These are phyloP conservation scores for Hetaerina titia DNA, from an alignment of 2,888 invertebrate species.

Conservation along the genomic window DNA sequence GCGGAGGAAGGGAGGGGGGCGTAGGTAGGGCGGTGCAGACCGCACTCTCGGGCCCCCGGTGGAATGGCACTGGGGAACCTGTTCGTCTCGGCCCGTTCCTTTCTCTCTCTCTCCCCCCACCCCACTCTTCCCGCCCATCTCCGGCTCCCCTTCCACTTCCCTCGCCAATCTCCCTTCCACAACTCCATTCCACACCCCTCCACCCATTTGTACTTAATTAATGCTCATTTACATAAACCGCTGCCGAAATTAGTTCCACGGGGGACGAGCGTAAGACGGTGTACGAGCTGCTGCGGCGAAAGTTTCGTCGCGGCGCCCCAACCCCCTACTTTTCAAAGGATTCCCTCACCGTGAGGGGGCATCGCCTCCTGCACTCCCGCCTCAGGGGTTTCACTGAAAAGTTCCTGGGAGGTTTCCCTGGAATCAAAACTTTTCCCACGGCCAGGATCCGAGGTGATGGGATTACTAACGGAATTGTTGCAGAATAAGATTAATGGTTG, in stretches of 20 bases:
- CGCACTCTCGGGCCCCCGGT: no score
- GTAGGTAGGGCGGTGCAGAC: not conserved
- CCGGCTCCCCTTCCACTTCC: not conserved
- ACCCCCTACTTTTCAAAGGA: not conserved
- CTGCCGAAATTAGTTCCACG: no score
- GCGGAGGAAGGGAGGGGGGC: not conserved
- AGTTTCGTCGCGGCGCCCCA: not conserved
- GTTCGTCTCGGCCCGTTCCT: not conserved
- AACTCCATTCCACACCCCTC: not conserved
- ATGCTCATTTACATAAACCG: no score
- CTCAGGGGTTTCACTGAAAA: not conserved
- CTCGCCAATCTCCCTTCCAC: not conserved
- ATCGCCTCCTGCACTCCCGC: not conserved
- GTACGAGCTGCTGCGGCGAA: no score
- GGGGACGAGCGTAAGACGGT: no score
- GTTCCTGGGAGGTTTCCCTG: not conserved
- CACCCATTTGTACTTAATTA: not conserved
- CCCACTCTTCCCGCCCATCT: not conserved
- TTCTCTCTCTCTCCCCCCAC: not conserved
- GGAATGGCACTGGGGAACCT: no score
- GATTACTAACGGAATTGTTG: not conserved
- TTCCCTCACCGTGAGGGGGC: not conserved
- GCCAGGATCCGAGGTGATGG: not conserved
- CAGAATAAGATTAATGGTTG: not conserved
- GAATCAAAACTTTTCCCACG: not conserved